Evolutionary conservation across 2,888 invertebrate genomes (phyloP).

Genomic region (Scotopteryx bipunctaria): DNA sequence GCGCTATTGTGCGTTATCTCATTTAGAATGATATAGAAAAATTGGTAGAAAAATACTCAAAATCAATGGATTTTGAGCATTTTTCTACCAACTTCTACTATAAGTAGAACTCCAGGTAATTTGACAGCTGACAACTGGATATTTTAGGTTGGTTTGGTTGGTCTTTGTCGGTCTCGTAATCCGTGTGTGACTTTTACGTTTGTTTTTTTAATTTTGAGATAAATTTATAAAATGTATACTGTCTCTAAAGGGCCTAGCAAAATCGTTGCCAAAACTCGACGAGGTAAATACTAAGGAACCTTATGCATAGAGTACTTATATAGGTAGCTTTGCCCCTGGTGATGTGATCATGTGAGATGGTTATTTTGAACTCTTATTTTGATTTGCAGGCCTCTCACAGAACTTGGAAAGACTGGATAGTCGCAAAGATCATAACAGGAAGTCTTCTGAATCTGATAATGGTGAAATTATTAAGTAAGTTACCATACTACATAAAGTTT

Average conservation of each 20-base stretch:
- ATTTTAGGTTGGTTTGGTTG: constrained; percentile 38
- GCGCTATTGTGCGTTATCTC: no score
- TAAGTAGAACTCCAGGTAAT: background rate
- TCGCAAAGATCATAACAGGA: constrained; percentile 87
- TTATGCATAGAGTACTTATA: background rate
- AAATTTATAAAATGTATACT: constrained; percentile 90
- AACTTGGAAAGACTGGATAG: constrained; percentile 91
- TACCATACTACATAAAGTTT: constrained; percentile 39
- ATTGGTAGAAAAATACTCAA: no score
- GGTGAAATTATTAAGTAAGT: constrained; percentile 86
- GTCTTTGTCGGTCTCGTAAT: constrained; percentile 55
- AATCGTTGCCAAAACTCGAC: constrained; percentile 93
- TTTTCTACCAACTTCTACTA: background rate
- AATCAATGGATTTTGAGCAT: no score
- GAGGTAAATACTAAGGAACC: constrained; percentile 79
- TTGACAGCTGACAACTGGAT: constrained; percentile 1
- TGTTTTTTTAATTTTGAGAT: constrained; percentile 65
- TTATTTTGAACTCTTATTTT: constrained; percentile 48
- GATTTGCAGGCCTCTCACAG: constrained; percentile 88
- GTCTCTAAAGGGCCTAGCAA: constrained; percentile 94
- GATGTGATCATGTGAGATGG: constrained; percentile 41
- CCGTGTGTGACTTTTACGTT: constrained; percentile 64
- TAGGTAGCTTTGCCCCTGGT: background rate
- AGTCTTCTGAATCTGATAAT: constrained; percentile 86
- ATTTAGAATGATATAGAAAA: no score